These are phyloP conservation scores for Peromyscus attwateri DNA, from an alignment of 2,797 vertebrate species.

Conservation along the genomic window DNA sequence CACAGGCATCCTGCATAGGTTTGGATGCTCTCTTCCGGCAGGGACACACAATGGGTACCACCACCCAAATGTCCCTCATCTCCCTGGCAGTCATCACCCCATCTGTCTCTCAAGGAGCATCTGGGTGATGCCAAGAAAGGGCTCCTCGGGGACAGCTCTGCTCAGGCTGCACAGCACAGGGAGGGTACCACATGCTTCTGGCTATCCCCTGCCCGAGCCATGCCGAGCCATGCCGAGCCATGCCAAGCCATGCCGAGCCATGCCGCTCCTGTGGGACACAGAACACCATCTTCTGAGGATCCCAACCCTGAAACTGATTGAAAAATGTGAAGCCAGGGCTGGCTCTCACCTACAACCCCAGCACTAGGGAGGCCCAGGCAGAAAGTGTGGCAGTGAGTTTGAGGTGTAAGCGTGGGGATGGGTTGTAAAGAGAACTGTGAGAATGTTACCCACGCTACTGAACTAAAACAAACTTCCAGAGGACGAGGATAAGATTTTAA, in stretches of 20 bases:
- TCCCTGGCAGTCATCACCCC: not conserved
- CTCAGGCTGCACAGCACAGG: not conserved
- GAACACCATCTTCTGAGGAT: not conserved
- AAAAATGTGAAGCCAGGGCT: not conserved
- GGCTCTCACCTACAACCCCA: not conserved
- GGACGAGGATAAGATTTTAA: not conserved
- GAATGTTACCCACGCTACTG: not conserved
- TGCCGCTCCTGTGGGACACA: not conserved
- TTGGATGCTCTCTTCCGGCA: not conserved
- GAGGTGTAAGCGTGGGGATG: not conserved
- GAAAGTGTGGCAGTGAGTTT: not conserved
- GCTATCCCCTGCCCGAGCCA: not conserved
- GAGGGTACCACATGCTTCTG: not conserved
- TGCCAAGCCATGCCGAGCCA: no score
- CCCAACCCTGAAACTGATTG: not conserved
- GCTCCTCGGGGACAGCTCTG: not conserved
- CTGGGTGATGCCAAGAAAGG: not conserved
- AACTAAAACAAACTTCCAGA: not conserved
- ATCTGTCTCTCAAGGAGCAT: not conserved
- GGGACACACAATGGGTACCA: not conserved
- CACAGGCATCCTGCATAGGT: not conserved
- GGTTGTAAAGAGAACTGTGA: not conserved
- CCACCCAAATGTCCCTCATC: no score
- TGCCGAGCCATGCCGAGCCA: not conserved
- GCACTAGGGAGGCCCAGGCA: not conserved